Base-by-base conservation (phyloP, 92 coral and sea anemone species). In the Bergia puertoricense region DNA sequence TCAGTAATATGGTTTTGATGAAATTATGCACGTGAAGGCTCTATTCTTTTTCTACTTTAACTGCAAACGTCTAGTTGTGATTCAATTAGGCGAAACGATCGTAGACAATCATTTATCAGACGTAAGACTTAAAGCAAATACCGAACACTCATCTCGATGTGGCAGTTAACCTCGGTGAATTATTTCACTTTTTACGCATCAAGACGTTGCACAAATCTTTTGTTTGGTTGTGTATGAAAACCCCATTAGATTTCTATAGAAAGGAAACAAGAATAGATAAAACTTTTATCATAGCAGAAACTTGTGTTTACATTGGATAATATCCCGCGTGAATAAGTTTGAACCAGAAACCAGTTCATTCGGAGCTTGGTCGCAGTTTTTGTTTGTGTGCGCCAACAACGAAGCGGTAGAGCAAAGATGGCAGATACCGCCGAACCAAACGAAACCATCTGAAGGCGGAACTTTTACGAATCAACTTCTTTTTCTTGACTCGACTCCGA, bases 161-260 rank as follows among this genome's bases (percentile, higher is more conserved):
- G 85, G 54, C 83, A 84, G 77, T 81, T 90, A 85, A 85, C 93
- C 91, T n/a, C 88, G 80, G 86, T 81, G 89, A 89, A 93, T 93
- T 79, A 92, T 91, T 59, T 40, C 14, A 51, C 91, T 76, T 85
- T 93, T 94, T 88, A 91, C 82, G 75, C 86, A 42, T 67, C 22
- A 36, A 91, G 96, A 93, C 96, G 86, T 88, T 91, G 85, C 92
- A 85, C 91, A 77, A 90, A 73, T 82, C 94, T 80, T 93, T 95
- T 95, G 96, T 93, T 92, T 94, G 88, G 85, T 81, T 88, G 89
- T 92, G 93, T 88, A 89, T 93, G 94, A 88, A 88, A 94, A 91
- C 92, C 88, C 96, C 94, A 95, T 95, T 91, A 95, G 93, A 93
- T 91, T 92, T 91, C 92, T 88, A 91, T 85, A 93, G 95, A 93